Conservation (phyloP, 2,797 vertebrate species). For the Betta splendens region DNA sequence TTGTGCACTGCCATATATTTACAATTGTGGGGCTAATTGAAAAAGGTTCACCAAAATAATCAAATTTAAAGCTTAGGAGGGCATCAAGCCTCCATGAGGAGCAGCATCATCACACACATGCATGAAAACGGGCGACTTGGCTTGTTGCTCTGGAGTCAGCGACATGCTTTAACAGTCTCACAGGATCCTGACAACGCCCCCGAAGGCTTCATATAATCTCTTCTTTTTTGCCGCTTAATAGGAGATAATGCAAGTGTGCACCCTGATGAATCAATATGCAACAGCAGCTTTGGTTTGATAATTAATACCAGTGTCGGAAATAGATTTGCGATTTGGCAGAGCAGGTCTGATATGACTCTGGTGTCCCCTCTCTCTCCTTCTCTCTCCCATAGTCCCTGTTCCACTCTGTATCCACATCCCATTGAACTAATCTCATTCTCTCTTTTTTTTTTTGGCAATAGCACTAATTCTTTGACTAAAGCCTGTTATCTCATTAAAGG, state of each 20-base stretch:
- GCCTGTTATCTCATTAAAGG: slow-evolving; percentile 85
- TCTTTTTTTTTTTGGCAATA: slow-evolving; percentile 60
- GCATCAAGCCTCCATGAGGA: slow-evolving; percentile 59
- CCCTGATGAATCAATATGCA: slow-evolving; percentile 83
- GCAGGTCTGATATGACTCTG: slow-evolving; percentile 73
- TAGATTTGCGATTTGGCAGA: slow-evolving; percentile 83
- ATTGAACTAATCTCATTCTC: slow-evolving; percentile 75
- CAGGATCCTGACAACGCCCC: slow-evolving; percentile 80
- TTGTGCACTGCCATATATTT: slow-evolving; percentile 28
- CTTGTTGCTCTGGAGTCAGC: slow-evolving; percentile 74
- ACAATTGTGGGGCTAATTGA: slow-evolving; percentile 72
- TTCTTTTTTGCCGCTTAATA: slow-evolving; percentile 77
- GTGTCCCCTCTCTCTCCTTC: slow-evolving; percentile 36
- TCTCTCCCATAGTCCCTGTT: slow-evolving; percentile 46
- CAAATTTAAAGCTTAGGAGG: slow-evolving; percentile 81
- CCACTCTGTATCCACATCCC: slow-evolving; percentile 62
- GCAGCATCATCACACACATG: slow-evolving; percentile 20
- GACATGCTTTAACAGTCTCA: slow-evolving; percentile 81
- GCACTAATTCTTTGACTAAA: slow-evolving; percentile 83
- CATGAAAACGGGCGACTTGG: slow-evolving; percentile 45
- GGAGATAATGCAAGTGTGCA: slow-evolving; percentile 81
- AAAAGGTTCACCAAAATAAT: slow-evolving; percentile 78
- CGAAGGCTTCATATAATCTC: slow-evolving; percentile 79
- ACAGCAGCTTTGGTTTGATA: slow-evolving; percentile 82
- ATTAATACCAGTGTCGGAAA: slow-evolving; percentile 83